Conservation (phyloP, 2,113 vertebrate species). For the Numenius arquata region DNA sequence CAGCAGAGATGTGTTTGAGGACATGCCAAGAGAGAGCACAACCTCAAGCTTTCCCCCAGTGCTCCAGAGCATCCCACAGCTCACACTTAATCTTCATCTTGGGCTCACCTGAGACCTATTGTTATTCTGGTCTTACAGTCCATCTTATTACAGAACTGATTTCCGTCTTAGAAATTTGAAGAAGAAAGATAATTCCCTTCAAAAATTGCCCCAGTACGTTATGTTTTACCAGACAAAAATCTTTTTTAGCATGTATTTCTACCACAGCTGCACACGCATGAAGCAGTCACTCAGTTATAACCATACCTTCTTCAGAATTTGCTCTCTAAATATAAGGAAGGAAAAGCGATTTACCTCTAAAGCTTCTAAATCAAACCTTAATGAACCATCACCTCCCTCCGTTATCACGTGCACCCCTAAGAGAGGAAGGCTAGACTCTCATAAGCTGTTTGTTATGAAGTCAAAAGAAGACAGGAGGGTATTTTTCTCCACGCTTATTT, state of each 20-base stretch:
- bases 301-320: not conserved
- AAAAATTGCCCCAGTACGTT: not conserved
- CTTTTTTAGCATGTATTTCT: not conserved
- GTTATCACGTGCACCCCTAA: not conserved
- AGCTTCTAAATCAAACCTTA: not conserved
- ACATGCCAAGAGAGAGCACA: not conserved
- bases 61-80: not conserved
- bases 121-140: not conserved
- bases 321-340: not conserved
- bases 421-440: not conserved
- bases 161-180: not conserved
- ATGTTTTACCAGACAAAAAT: not conserved
- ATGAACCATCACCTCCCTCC: not conserved
- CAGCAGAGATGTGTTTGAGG: not conserved
- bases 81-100: not conserved
- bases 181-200: not conserved
- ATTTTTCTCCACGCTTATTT: not conserved
- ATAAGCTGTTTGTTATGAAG: not conserved
- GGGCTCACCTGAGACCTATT: not conserved
- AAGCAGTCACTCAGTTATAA: not conserved
- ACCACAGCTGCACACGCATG: fast-evolving
- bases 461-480: not conserved
- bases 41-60: not conserved
- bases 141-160: not conserved
- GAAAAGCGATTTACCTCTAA: not conserved